Base-by-base conservation (phyloP, 2,888 invertebrate species). In the Acanthosepion lycidas region DNA sequence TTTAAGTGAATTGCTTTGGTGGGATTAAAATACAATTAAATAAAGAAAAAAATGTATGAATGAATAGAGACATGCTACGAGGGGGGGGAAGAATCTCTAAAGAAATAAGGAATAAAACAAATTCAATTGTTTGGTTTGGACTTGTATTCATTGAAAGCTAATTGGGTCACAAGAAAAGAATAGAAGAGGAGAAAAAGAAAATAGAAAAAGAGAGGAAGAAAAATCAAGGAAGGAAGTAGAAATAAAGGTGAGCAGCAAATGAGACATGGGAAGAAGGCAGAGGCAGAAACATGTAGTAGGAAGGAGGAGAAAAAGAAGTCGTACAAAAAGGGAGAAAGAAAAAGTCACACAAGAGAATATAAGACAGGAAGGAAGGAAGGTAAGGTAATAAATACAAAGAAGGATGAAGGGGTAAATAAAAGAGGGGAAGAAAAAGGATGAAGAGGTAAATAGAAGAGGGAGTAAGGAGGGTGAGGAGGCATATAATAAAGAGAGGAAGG, bases 11-110 rank as follows among this genome's bases (percentile, higher is more conserved):
- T 78, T 78, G 18, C 78, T n/a, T 78, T n/a, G n/a, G 78, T n/a
- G 12, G 78, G n/a, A 78, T 78, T 78, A 78, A 78, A 78, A 78
- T 78, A 78, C 78, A n/a, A 78, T 78, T 78, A 78, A 78, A 78
- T 78, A 78, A n/a, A 55, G 20, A 55, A 78, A n/a, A n/a, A 78
- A 78, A 78, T 78, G 28, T n/a, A n/a, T 78, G 78, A 78, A n/a
- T 78, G 12, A n/a, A 78, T 78, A n/a, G 18, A 12, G 9, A 15
- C 8, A n/a, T 8, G n/a, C 9, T 78, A 8, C 9, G 4, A 78
- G 0, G 28, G 15, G n/a, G 12, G 78, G 2, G n/a, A 28, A 78
- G 18, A 9, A 15, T 20, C 20, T 20, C 4, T 20, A 78, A n/a
- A n/a, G 0, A n/a, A 78, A 28, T n/a, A n/a, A 64, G 8, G 28